Evolutionary conservation across 2,888 invertebrate species (phyloP), one percentile per base, ranked within the genome.

Genomic region (Sceliomorpha sp.): DNA sequence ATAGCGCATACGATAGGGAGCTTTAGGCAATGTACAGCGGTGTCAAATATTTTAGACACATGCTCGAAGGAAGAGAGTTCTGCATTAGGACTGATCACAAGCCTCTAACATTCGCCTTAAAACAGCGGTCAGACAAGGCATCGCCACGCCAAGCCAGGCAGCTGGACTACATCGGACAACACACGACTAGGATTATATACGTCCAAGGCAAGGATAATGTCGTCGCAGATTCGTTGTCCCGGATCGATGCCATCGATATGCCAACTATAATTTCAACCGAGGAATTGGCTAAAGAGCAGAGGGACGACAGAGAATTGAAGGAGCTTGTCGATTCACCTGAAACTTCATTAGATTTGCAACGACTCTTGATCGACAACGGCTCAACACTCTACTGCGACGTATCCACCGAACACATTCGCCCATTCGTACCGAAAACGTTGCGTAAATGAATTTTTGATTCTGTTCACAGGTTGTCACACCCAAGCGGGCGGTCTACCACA

Each of bases 1-100:
- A 73, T 29, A 67, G 72, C 17, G 48, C 72, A 0, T 76, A 72
- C 10, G 75, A 75, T 24, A 39, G 73, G n/a, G n/a, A n/a, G n/a
- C n/a, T n/a, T n/a, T n/a, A n/a, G n/a, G n/a, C n/a, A n/a, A n/a
- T n/a, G n/a, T 72, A 37, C 12, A 0, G 39, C 0, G 20, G 51
- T 0, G 17, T 72, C 7, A 20, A 44, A 9, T 53, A 32, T n/a
- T 72, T 70, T 20, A 13, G 36, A n/a, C 59, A 73, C 15, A 4
- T 63, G 3, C 37, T 73, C 7, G 68, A 73, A 15, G 56, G 50
- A 2, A 12, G 68, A 17, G 1, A 47, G 0, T 73, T 73, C 15
- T 9, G 36, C 0, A 37, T 63, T 0, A 8, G 26, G 9, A 73
- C 73, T 0, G 73, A 73, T 20, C 64, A 73, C 31, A 47, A 50